Base-by-base conservation (phyloP, 1,140 invertebrate species). In the Heliconius himera region DNA sequence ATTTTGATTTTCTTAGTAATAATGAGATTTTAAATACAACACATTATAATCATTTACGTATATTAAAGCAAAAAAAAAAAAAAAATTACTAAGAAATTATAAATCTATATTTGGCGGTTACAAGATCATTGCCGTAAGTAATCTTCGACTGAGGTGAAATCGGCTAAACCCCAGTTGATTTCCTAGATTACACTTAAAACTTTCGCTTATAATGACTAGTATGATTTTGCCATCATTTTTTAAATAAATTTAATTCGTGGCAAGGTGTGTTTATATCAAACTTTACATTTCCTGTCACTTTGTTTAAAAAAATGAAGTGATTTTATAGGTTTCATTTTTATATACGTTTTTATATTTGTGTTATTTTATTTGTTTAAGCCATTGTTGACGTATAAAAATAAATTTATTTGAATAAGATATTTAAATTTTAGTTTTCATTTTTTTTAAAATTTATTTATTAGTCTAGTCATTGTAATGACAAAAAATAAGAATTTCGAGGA, bases 201-300 rank as follows among this genome's bases (percentile, higher is more conserved):
- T 66, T 66, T 66, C 60, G 60, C 60, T 26, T 66, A 66, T 66
- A 66, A 66, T 66, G 60, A 66, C 60, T 66, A 29, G 60, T 66
- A 66, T 29, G 11, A 66, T 29, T 66, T 66, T 66, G 60, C 60
- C 11, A 66, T 29, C 9, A 60, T 66, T 66, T 66, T 66, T 26
- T 66, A 18, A 46, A 49, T 5, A 20, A 66, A 76, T 66, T 70
- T 46, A 70, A 29, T 4, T n/a, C 46, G 56, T 20, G 56, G 70
- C 36, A 72, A 72, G 3, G 29, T 20, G 29, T 20, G 22, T 70
- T 70, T 70, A 20, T n/a, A 33, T 70, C 49, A 46, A 46, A 46
- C 8, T 46, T 46, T 46, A 46, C 41, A 46, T 46, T 46, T 46
- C 4, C 8, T 6, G 33, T 1, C 33, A 8, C 33, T 33, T 33